A percentile compares a stretch with the other conserved stretches of the same genome.
These are phyloP conservation scores for Adrianichthys oophorus DNA, from an alignment of 2,797 vertebrate genomes.

Conservation along the genomic window DNA sequence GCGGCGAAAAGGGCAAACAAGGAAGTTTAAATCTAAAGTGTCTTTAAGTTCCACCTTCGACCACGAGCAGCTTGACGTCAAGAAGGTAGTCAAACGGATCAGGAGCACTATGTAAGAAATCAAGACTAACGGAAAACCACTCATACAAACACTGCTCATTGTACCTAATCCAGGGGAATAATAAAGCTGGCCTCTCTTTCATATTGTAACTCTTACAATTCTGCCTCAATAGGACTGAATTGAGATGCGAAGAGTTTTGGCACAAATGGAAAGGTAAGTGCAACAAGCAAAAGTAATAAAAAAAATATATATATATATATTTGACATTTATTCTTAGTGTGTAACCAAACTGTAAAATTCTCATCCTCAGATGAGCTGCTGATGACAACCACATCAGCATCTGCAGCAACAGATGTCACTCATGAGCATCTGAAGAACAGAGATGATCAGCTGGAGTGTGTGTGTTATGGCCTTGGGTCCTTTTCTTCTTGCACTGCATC, in stretches of 20 bases:
- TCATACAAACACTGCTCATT: neutral
- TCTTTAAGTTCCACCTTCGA: neutral
- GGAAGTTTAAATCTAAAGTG: constrained; percentile 31
- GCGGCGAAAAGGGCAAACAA: constrained; percentile 64
- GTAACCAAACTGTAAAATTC: neutral
- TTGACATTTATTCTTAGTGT: neutral
- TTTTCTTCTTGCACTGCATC: constrained; percentile 83
- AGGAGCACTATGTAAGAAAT: constrained; percentile 68
- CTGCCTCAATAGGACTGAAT: constrained; percentile 74
- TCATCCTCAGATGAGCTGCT: constrained; percentile 52
- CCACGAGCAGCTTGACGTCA: constrained; percentile 49
- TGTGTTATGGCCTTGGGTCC: constrained; percentile 89
- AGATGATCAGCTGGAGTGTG: constrained; percentile 67
- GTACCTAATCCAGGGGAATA: no score
- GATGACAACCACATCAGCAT: constrained; percentile 13
- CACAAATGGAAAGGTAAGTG: constrained; percentile 74
- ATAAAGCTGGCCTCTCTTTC: no score
- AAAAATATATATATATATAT: no score
- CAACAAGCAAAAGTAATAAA: neutral
- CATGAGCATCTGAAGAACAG: constrained; percentile 16
- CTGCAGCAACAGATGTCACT: neutral
- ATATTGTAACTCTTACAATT: neutral
- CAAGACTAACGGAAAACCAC: neutral
- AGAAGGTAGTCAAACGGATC: constrained; percentile 60
- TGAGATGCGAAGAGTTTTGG: constrained; percentile 82